Base-by-base conservation (phyloP, 2,888 invertebrate genomes). In the Ophioninae sp. region DNA sequence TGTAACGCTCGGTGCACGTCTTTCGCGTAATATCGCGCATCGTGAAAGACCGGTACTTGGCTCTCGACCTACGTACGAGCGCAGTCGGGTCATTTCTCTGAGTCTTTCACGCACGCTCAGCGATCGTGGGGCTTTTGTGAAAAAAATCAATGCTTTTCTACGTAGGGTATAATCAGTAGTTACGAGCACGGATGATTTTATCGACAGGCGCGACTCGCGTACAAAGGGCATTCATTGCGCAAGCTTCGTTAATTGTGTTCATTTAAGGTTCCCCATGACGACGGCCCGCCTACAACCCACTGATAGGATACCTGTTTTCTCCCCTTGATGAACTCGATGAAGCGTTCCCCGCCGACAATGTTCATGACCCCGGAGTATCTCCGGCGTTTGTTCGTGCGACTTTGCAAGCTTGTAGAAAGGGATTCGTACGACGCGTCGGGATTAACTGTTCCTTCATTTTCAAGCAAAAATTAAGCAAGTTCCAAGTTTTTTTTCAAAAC, bases 1-100 rank as follows among this genome's bases (percentile, higher is more conserved):
- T 80, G 74, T 17, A 59, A 73, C 20, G 62, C 67, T 59, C 56
- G 57, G 20, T 72, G 21, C 0, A 82, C 50, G 39, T 82, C 69
- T 1, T 10, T 56, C 5, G 62, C 23, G 56, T 64, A 79, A 64
- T 23, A 21, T 13, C 17, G 30, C 0, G 23, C 23, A 37, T 23
- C 17, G 7, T 30, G 13, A 64, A 64, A 10, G 30, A 13, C 2
- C 17, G 13, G 30, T 8, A 10, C 13, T 17, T 5, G 37, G 8
- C 1, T 23, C 23, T 2, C 21, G 23, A 37, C 64, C 13, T 6
- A 37, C 37, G 21, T 23, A 10, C 3, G 17, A 50, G 50, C 44
- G 13, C 37, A 37, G 23, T 62, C 21, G 62, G 30, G 1, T 37
- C 7, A 64, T 64, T 37, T 37, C 64, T 64, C 13, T 13, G 8